Percentiles rank a stretch among this genome's conserved stretches.
phyloP scores from a whole-genome alignment of 2,888 invertebrate species.

The Mesorhabditis sp. region DNA sequence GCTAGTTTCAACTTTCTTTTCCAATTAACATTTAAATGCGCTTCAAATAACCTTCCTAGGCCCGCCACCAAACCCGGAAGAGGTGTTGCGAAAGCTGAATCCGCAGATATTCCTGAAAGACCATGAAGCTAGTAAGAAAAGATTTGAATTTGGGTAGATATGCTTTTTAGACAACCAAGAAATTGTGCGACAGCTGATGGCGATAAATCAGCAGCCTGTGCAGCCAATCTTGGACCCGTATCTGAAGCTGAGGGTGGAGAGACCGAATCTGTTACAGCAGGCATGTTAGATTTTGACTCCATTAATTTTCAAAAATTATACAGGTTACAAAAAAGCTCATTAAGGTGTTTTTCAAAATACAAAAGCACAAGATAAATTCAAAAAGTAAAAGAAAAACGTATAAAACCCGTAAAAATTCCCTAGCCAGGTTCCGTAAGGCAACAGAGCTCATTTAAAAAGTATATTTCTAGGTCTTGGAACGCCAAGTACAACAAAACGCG shows the following conservation, averaged over 20 bases:
- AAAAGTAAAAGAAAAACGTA: neutral
- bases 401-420: neutral
- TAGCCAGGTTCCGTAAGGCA: too few species aligned
- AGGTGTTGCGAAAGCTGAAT: too few species aligned
- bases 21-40: too few species aligned
- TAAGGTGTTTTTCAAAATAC: too few species aligned
- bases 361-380: too few species aligned
- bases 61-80: too few species aligned
- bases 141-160: neutral
- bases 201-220: slow-evolving; percentile 4
- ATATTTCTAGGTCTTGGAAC: neutral
- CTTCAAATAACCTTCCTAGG: too few species aligned
- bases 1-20: too few species aligned
- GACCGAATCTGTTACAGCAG: neutral
- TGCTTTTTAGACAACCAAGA: neutral
- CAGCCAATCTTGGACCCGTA: slow-evolving; percentile 1
- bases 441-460: too few species aligned
- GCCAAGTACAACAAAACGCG: neutral
- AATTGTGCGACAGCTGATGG: neutral
- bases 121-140: neutral
- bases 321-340: too few species aligned
- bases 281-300: neutral
- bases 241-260: slow-evolving; percentile 1
- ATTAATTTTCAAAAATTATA: too few species aligned
- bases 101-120: too few species aligned